A percentile compares a stretch with the other conserved stretches of the same genome.
Evolutionary conservation across 2,113 vertebrate species (phyloP).

Genomic region (Casuarius casuarius): DNA sequence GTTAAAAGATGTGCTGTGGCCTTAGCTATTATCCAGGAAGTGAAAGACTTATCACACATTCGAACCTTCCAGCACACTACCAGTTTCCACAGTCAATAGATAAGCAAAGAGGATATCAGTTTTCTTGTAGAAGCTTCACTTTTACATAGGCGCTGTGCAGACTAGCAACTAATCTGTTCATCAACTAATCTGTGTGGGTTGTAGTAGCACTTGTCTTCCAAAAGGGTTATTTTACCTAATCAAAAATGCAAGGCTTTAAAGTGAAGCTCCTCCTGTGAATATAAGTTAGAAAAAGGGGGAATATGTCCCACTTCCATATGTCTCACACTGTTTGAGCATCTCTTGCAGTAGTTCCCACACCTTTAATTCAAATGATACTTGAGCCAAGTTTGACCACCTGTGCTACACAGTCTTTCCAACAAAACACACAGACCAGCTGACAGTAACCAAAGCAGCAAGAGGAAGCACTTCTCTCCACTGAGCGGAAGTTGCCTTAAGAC

Average conservation of each 20-base stretch:
- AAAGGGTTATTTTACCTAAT: not conserved
- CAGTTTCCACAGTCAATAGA: not conserved
- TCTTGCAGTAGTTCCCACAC: not conserved
- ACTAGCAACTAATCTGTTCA: not conserved
- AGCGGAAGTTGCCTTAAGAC: not conserved
- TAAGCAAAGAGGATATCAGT: not conserved
- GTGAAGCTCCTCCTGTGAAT: not conserved
- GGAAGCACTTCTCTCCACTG: not conserved
- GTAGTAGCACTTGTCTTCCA: not conserved
- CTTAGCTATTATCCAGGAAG: not conserved
- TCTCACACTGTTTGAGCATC: not conserved
- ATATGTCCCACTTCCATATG: not conserved
- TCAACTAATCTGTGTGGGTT: not conserved
- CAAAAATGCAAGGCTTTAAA: not conserved
- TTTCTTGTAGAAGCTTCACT: not conserved
- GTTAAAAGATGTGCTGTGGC: not conserved
- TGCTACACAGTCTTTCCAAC: not conserved
- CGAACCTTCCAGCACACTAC: not conserved
- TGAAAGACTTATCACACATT: not conserved
- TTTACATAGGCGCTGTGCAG: not conserved
- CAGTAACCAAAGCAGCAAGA: not conserved
- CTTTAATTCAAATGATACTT: not conserved
- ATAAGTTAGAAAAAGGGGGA: not conserved
- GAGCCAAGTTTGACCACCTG: not conserved
- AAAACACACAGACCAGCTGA: fast-evolving